Evolutionary conservation across 2,888 invertebrate species (phyloP).

Genomic region (Zhuqinia jingwanae): DNA sequence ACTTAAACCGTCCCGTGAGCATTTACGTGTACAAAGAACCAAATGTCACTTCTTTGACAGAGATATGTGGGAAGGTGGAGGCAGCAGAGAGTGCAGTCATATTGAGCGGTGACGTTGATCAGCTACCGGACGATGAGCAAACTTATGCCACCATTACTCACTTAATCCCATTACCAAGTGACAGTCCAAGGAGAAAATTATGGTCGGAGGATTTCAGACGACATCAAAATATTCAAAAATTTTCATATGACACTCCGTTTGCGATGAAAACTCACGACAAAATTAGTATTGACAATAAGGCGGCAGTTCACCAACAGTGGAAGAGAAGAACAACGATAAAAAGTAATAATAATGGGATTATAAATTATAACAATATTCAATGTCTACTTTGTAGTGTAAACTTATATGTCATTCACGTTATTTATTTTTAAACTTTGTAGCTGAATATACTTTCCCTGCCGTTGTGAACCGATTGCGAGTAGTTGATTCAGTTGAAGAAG

Average conservation of each 20-base stretch:
- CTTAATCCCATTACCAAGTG: constrained; percentile 78
- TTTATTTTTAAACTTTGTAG: constrained; percentile 60
- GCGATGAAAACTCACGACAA: constrained; percentile 78
- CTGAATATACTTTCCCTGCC: constrained; percentile 79
- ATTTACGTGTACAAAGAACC: constrained; percentile 79
- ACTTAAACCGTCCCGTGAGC: constrained; percentile 72
- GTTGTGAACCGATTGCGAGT: constrained; percentile 77
- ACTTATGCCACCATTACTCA: constrained; percentile 79
- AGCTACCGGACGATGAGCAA: constrained; percentile 77
- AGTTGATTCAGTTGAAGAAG: constrained; percentile 77
- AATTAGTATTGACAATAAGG: constrained; percentile 79
- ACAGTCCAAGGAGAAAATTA: constrained; percentile 78
- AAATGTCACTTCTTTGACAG: constrained; percentile 78
- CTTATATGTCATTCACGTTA: too few relatives aligned
- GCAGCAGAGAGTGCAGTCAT: constrained; percentile 77
- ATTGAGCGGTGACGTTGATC: constrained; percentile 77
- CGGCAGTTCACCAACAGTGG: constrained; percentile 86
- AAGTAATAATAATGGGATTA: constrained; percentile 86
- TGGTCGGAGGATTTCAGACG: constrained; percentile 79
- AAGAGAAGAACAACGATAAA: constrained; percentile 94
- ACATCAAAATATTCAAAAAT: constrained; percentile 78
- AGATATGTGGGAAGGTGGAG: constrained; percentile 78
- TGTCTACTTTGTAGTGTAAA: neutral
- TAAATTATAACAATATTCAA: neutral
- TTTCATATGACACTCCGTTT: constrained; percentile 79